These are phyloP conservation scores for Trissolcus basalis DNA, from an alignment of 1,140 invertebrate species.

Conservation along the genomic window DNA sequence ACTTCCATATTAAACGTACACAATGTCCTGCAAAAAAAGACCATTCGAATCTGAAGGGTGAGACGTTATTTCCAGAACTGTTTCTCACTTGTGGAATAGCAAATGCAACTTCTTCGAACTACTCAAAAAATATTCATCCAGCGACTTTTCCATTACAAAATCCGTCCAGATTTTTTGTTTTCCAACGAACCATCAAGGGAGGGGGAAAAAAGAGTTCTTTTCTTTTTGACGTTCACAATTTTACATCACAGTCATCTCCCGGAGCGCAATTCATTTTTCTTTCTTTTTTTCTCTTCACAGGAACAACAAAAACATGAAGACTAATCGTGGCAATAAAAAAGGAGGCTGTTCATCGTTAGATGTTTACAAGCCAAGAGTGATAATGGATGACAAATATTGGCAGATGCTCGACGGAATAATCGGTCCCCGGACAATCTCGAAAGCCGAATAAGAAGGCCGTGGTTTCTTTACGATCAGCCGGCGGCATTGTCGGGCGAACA, in stretches of 20 bases:
- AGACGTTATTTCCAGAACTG: constrained; percentile 1
- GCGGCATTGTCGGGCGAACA: constrained; percentile 62
- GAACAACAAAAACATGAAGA: constrained; percentile 40
- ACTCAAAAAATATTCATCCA: too few species aligned
- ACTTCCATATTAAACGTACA: constrained; percentile 5
- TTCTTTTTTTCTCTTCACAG: too few species aligned
- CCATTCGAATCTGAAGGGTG: constrained; percentile 2
- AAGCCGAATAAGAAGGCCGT: constrained; percentile 65
- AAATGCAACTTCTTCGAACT: too few species aligned
- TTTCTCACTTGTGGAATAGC: neutral
- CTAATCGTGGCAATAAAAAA: constrained; percentile 34
- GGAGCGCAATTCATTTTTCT: too few species aligned
- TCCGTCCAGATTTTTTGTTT: too few species aligned
- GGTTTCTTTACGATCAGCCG: constrained; percentile 65
- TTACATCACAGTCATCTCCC: too few species aligned
- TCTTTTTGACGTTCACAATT: too few species aligned
- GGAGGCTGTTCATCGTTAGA: constrained; percentile 66
- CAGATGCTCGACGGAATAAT: constrained; percentile 71
- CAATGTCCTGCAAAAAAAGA: constrained; percentile 4
- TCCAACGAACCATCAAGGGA: too few species aligned
- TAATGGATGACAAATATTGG: constrained; percentile 77
- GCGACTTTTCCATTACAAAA: too few species aligned
- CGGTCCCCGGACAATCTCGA: constrained; percentile 51
- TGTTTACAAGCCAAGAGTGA: constrained; percentile 69
- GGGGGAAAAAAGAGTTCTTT: too few species aligned